These are phyloP conservation scores for Pituophis catenifer DNA, from an alignment of 2,113 vertebrate genomes.

Conservation along the genomic window DNA sequence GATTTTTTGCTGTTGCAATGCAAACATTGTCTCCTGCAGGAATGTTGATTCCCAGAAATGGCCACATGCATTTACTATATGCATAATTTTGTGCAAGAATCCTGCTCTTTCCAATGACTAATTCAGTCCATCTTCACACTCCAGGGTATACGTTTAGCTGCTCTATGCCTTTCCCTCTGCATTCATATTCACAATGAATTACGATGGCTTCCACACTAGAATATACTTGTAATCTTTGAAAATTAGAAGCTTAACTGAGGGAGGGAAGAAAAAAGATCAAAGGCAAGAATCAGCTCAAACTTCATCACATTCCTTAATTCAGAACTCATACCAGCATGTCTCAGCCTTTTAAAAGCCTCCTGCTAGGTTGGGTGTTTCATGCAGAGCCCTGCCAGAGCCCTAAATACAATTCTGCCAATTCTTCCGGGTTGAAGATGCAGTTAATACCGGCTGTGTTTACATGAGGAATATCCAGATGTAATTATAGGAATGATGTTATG, in stretches of 20 bases:
- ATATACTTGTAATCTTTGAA: constrained; percentile 5
- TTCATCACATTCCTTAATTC: neutral
- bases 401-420: neutral
- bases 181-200: neutral
- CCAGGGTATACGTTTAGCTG: neutral
- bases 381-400: constrained; percentile 11
- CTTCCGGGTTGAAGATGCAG: constrained; percentile 38
- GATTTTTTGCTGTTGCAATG: neutral
- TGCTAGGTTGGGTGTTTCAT: rapidly evolving
- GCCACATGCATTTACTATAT: neutral
- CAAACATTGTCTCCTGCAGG: neutral
- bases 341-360: neutral
- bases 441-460: constrained; percentile 53
- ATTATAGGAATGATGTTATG: constrained; percentile 66
- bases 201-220: neutral
- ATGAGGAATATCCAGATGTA: constrained; percentile 60
- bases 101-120: neutral
- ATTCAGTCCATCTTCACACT: neutral
- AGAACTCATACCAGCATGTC: neutral
- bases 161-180: neutral
- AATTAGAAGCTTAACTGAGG: neutral
- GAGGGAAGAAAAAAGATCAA: neutral
- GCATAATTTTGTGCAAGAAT: neutral
- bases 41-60: neutral
- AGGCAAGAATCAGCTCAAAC: neutral